Percentiles rank a stretch among this genome's conserved stretches.
phyloP scores from a whole-genome alignment of 2,113 vertebrate species.

The Clarias batrachus region DNA sequence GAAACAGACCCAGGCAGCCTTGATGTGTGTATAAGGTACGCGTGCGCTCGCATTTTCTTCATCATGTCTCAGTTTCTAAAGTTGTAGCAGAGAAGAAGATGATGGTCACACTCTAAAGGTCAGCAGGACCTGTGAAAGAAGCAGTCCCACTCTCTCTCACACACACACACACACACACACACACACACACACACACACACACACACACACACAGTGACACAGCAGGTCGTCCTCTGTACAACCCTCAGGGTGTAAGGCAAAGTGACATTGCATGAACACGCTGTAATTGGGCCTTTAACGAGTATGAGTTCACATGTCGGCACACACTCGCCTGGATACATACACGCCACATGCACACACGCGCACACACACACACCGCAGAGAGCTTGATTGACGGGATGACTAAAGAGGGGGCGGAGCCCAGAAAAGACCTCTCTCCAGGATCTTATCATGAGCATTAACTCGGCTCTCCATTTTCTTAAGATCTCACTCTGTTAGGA shows the following conservation, averaged over 20 bases:
- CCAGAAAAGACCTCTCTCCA: not conserved
- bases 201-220: conserved; percentile 26
- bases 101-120: conserved; percentile 47
- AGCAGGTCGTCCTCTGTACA: not conserved
- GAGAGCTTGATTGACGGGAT: conserved; percentile 12
- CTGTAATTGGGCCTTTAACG: conserved; percentile 43
- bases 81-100: conserved; percentile 15
- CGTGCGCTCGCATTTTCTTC: conserved; percentile 9
- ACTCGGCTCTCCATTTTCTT: not conserved
- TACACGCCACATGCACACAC: not conserved
- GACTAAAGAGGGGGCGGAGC: conserved; percentile 20
- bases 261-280: conserved; percentile 38
- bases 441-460: not conserved
- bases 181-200: conserved; percentile 36
- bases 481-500: not conserved
- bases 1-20: conserved; percentile 8
- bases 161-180: not conserved
- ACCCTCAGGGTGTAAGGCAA: conserved; percentile 13
- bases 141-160: not conserved
- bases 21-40: not conserved
- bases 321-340: not conserved
- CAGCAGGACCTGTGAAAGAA: conserved; percentile 41
- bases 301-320: conserved; percentile 32
- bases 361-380: not conserved
- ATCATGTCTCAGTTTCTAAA: conserved; percentile 21